Base-by-base conservation (phyloP, 1,140 invertebrate genomes). In the Lordiphosa clarofinis region DNA sequence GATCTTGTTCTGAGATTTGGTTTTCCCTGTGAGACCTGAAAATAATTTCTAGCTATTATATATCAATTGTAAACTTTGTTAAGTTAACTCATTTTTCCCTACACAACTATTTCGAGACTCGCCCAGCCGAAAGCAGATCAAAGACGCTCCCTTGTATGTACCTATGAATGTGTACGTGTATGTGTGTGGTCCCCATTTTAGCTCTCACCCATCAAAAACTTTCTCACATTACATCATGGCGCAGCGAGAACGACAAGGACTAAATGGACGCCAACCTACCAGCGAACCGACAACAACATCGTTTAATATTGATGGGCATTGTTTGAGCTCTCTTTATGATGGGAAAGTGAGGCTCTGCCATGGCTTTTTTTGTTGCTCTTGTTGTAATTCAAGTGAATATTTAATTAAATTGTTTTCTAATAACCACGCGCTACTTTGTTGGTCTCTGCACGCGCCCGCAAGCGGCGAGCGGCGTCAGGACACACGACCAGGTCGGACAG, bases 381-480 rank as follows among this genome's bases (percentile, higher is more conserved):
- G 52, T 61, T 73, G 67, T 62, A 66, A 43, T 87, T 87, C 84
- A 79, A 87, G 84, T 87, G 84, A 84, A 87, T 87, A 87, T 87
- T 87, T 87, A 87, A 87, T 87, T 87, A 87, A 87, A 87, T 87
- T 87, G 84, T 87, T 87, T 87, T 87, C 84, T 78, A 87, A 87
- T 87, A 87, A 87, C 78, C 70, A 69, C 55, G 78, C 78, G 73
- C 78, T 70, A 76, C 76, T 82, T 82, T 72, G 76, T 72, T 54
- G 71, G 46, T 56, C 67, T 37, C 31, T 44, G 58, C 84, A 87
- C 84, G 86, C 84, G 84, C 61, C 66, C 40, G 43, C 66, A 60
- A 74, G 43, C 73, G 62, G 50, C 52, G 62, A 62, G 12, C 62
- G 65, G 38, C 66, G 66, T 44, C 76, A 76, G 68, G 59, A 63